phyloP scores from a whole-genome alignment of 2,888 invertebrate genomes.

The Eueremaeus valkanovi region DNA sequence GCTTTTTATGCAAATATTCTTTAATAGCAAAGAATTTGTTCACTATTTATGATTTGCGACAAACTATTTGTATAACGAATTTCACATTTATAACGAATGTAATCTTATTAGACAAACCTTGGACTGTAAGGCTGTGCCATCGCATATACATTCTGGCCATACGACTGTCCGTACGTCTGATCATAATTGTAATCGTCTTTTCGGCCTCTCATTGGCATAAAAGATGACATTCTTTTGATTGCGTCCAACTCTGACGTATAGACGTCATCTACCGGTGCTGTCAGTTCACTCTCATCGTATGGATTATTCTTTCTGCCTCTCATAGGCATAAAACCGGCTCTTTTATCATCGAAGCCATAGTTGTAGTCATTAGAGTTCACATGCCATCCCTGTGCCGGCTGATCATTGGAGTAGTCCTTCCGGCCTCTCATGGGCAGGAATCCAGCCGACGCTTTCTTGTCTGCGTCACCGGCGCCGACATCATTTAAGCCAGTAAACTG shows the following conservation, averaged over 20 bases:
- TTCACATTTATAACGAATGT: too few species aligned
- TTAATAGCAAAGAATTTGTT: too few species aligned
- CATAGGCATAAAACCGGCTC: constrained; percentile 43
- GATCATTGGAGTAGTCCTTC: not conserved
- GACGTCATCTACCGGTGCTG: constrained; percentile 1
- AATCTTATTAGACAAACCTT: not conserved
- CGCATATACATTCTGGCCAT: too few species aligned
- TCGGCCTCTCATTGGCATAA: constrained; percentile 44
- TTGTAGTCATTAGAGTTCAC: not conserved
- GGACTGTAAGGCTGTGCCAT: constrained; percentile 37
- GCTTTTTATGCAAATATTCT: too few species aligned
- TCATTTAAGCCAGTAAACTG: too few species aligned
- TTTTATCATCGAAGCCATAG: not conserved
- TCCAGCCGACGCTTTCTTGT: not conserved
- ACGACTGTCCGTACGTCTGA: constrained; percentile 11
- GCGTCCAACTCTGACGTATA: constrained; percentile 5
- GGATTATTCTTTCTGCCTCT: constrained; percentile 41
- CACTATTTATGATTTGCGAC: too few species aligned
- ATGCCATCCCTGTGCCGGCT: not conserved
- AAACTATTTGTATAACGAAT: too few species aligned
- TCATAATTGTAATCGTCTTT: constrained; percentile 33
- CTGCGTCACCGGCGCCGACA: not conserved
- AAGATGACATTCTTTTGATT: constrained; percentile 41
- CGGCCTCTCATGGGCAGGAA: constrained; percentile 6
- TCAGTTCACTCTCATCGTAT: not conserved